Percentiles rank a stretch among this genome's conserved stretches.
These are phyloP conservation scores for Dolichallabes microphthalmus DNA, from an alignment of 2,113 vertebrate species.

Conservation along the genomic window DNA sequence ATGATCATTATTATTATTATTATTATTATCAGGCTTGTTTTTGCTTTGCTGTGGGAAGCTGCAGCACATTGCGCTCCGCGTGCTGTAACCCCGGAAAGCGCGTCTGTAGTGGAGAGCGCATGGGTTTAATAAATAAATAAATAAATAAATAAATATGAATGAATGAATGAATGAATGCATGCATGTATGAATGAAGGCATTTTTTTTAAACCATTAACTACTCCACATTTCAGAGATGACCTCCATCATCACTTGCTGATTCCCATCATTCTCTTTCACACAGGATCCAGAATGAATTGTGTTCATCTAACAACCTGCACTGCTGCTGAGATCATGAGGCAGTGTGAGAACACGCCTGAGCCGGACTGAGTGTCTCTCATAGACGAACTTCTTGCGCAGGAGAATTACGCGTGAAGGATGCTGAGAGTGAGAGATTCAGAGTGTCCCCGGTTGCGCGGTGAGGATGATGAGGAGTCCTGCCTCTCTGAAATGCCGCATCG, in stretches of 20 bases:
- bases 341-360: neutral
- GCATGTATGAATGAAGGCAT: neutral
- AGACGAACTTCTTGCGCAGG: neutral
- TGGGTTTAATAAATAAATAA: neutral
- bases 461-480: neutral
- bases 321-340: neutral
- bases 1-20: neutral
- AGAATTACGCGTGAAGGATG: neutral
- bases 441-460: neutral
- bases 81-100: neutral
- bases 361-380: neutral
- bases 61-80: neutral
- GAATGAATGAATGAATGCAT: neutral
- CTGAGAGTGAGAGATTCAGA: neutral
- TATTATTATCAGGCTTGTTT: neutral
- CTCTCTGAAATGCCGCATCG: constrained; percentile 16
- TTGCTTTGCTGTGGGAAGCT: neutral
- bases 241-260: too few species aligned
- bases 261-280: too few species aligned
- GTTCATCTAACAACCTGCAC: neutral
- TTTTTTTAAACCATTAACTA: neutral
- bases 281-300: neutral
- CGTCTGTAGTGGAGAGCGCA: neutral
- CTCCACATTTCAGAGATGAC: too few species aligned
- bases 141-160: neutral